Evolutionary conservation across 1,140 invertebrate species (phyloP), one percentile per base, ranked within the genome.

Genomic region (Physella acuta): DNA sequence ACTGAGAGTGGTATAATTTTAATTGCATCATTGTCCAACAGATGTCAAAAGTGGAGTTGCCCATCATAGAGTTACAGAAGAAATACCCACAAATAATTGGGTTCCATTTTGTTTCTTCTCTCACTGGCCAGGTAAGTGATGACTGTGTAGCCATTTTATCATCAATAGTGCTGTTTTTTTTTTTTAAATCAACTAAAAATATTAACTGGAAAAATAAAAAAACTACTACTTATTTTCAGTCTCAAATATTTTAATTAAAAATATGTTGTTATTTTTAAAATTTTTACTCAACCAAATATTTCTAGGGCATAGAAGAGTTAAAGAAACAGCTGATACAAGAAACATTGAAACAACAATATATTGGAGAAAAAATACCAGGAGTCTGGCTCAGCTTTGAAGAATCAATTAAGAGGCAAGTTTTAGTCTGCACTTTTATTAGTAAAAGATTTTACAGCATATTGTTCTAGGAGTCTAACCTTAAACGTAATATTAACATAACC

Each of bases 291-390:
- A 30, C 53, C 5, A 55, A 8, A 55, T 24, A 55, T 30, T 24
- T 55, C 20, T 55, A 82, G 79, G 82, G 82, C 24, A 76, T 84
- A 20, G 31, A 68, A 24, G 78, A 79, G n/a, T 67, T 84, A 26
- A 75, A 80, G 59, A 70, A 78, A 26, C 63, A 72, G 3, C 52
- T 84, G 49, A 52, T 81, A 26, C 70, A 78, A 60, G 76, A 71
- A 56, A 81, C 82, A 11, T 62, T 82, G 33, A 72, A 75, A 39
- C 76, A 82, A 71, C 77, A 76, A 52, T 83, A 83, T 70, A 83
- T 84, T 78, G 82, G 80, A 31, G 82, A 84, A 73, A 76, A 78
- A 52, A 81, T 84, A 11, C 83, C 83, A 1, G 76, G 77, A 37
- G 80, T 79, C 14, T 83, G 80, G 81, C 70, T 84, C 11, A 74